Percentiles rank a stretch among this genome's conserved stretches.
These are phyloP conservation scores for Euura lappo DNA, from an alignment of 1,140 invertebrate species.

Conservation along the genomic window DNA sequence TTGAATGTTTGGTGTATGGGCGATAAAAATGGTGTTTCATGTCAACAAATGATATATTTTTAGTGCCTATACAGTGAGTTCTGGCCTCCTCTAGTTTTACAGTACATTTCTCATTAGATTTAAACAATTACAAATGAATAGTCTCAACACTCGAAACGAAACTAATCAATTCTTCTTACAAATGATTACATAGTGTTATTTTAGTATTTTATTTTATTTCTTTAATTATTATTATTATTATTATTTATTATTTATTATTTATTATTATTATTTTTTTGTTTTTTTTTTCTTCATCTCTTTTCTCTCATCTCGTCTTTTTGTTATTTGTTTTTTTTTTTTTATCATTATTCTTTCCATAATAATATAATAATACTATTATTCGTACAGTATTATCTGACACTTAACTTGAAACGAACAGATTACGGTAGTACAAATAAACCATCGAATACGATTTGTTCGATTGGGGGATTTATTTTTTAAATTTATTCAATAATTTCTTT, in stretches of 20 bases:
- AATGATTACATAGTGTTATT: slow-evolving; percentile 25
- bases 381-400: slow-evolving; percentile 2
- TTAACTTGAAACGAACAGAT: not conserved
- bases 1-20: not conserved
- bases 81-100: slow-evolving; percentile 47
- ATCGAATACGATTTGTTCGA: not conserved
- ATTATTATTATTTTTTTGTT: slow-evolving; percentile 16
- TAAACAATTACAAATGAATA: slow-evolving; percentile 53
- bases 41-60: slow-evolving; percentile 54
- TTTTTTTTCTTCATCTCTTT: not conserved
- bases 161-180: slow-evolving; percentile 35
- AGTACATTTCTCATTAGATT: slow-evolving; percentile 51
- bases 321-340: not conserved
- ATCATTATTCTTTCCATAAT: not conserved
- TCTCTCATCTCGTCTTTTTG: not conserved
- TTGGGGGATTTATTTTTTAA: not conserved
- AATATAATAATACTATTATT: slow-evolving; percentile 4
- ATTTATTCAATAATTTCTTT: not conserved
- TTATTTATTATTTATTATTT: slow-evolving; percentile 9
- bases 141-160: slow-evolving; percentile 46
- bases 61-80: slow-evolving; percentile 46
- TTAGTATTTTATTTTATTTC: not conserved
- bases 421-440: not conserved
- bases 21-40: slow-evolving; percentile 30
- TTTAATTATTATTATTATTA: slow-evolving; percentile 18